Conservation (phyloP, 1,140 invertebrate genomes). For the Uloborus diversus region DNA sequence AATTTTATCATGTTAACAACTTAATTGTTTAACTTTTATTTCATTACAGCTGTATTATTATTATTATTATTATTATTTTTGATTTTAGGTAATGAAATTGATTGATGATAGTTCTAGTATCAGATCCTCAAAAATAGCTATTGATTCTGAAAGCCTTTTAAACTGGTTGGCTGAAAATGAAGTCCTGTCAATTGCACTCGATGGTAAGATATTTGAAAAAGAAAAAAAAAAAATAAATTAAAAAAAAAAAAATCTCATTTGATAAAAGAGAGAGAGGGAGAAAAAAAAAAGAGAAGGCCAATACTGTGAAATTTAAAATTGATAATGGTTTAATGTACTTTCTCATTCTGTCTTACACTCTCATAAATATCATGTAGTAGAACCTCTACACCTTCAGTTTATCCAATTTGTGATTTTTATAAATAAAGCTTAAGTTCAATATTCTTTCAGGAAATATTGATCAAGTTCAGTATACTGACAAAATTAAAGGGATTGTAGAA, state of each 20-base stretch:
- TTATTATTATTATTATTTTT: no score
- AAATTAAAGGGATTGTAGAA: slow-evolving; percentile 70
- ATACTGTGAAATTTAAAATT: no score
- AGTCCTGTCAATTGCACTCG: slow-evolving; percentile 69
- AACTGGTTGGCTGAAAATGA: slow-evolving; percentile 69
- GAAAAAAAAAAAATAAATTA: no score
- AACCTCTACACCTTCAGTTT: neutral
- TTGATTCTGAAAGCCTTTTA: slow-evolving; percentile 66
- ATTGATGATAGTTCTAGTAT: slow-evolving; percentile 67
- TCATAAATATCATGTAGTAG: neutral
- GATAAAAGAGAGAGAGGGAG: no score
- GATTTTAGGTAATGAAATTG: slow-evolving; percentile 65
- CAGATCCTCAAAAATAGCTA: slow-evolving; percentile 63
- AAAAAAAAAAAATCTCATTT: no score
- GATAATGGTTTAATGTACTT: neutral
- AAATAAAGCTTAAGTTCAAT: neutral
- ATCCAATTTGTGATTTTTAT: neutral
- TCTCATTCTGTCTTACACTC: neutral
- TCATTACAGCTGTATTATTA: no score
- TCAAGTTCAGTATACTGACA: slow-evolving; percentile 70
- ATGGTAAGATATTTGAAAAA: slow-evolving; percentile 65
- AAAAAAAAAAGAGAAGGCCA: no score
- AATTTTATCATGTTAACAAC: no score
- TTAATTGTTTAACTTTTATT: no score
- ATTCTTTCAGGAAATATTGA: slow-evolving; percentile 69